Base-by-base conservation (phyloP, 2,888 invertebrate species). In the Keiferia lycopersicella region DNA sequence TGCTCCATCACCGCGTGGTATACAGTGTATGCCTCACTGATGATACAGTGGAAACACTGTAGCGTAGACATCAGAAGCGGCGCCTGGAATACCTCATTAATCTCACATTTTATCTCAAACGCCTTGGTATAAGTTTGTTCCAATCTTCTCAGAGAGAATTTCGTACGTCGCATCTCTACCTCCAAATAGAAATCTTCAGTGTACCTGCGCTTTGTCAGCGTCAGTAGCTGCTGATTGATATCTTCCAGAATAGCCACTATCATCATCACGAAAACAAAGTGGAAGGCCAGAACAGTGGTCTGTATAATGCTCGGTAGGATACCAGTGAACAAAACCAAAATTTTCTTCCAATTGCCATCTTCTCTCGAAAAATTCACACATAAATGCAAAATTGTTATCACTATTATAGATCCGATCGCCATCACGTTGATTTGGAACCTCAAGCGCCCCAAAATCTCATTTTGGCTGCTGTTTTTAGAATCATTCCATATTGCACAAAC, bases 11-110 rank as follows among this genome's bases (percentile, higher is more conserved):
- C 18, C 0, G 85, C 87, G 38, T 88, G 86, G 69, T 84, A 88
- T 48, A 89, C 81, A 1, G 85, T 86, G 66, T 88, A 82, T 0
- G 81, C 70, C 64, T 89, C 86, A 61, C 86, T 87, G 1, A 90
- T 81, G 41, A 88, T 80, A 0, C 83, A 67, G 64, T 90, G 90
- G 59, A 90, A 89, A 68, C 84, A 82, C 68, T 89, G 90, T 12
- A 87, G 56, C 2, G 80, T 70, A 0, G 81, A 80, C 10, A 82
- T 67, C 30, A 90, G 67, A 39, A 90, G 76, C 0, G 84, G 79
- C 0, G 81, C 83, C 72, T 87, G 79, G 68, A 88, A 90, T 7
- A 77, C 76, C 34, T 72, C 60, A 65, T 83, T 87, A 62, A 89
- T 83, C 11, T 73, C 71, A 6, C 74, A 68, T 67, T 84, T 88